phyloP scores from a whole-genome alignment of 1,140 invertebrate genomes.

The Sinella curviseta region DNA sequence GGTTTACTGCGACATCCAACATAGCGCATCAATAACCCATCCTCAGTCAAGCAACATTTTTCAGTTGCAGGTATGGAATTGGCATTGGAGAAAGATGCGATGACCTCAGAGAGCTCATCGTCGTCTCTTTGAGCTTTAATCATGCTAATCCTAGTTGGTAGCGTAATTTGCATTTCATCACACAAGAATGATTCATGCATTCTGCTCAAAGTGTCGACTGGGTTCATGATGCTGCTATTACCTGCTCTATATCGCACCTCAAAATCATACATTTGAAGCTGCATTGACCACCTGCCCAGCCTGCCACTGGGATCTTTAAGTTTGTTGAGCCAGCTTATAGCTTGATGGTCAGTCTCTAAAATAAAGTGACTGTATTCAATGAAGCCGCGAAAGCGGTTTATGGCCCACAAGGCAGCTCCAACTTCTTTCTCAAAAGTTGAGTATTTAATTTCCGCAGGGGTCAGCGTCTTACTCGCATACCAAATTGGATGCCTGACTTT shows the following conservation, averaged over 20 bases:
- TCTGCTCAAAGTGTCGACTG: constrained; percentile 11
- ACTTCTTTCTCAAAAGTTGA: constrained; percentile 51
- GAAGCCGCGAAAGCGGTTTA: constrained; percentile 56
- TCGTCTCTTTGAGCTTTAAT: neutral
- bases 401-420: constrained; percentile 54
- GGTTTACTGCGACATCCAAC: neutral
- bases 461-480: constrained; percentile 55
- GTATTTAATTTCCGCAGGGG: constrained; percentile 56
- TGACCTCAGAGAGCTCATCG: neutral
- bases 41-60: neutral
- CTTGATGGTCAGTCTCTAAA: constrained; percentile 53
- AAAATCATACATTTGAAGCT: neutral
- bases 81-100: no score
- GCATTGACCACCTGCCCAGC: neutral
- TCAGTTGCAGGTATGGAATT: neutral
- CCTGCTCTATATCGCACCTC: constrained; percentile 20
- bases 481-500: constrained; percentile 51
- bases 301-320: neutral
- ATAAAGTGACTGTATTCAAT: constrained; percentile 52
- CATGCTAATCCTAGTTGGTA: neutral
- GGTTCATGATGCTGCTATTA: constrained; percentile 52
- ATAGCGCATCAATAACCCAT: neutral
- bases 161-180: neutral
- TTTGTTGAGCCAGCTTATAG: neutral
- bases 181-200: neutral